A percentile compares a stretch with the other conserved stretches of the same genome.
phyloP scores from a whole-genome alignment of 2,797 vertebrate species.

The Salarias fasciatus region DNA sequence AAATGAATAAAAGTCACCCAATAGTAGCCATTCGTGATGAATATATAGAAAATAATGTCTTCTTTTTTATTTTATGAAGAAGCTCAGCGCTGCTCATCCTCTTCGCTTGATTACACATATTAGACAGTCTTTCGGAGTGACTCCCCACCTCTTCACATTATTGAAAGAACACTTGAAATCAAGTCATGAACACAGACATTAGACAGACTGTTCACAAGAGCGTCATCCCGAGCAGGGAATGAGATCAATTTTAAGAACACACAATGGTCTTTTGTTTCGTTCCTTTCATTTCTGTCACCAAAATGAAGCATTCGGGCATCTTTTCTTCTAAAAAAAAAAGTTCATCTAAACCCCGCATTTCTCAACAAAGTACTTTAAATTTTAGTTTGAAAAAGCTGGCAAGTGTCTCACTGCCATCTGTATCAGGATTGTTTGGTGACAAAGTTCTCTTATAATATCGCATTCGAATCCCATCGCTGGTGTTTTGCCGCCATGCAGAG shows the following conservation, averaged over 20 bases:
- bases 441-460: neutral
- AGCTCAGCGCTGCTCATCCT: neutral
- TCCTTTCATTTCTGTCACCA: slow-evolving; percentile 12
- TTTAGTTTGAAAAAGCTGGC: neutral
- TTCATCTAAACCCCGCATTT: too few relatives aligned
- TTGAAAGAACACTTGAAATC: slow-evolving; percentile 14
- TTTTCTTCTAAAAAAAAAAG: slow-evolving; percentile 4
- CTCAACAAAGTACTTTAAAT: slow-evolving; percentile 4
- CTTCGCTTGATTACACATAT: neutral
- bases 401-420: neutral
- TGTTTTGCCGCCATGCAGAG: too few relatives aligned
- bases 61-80: too few relatives aligned
- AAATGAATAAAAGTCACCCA: too few relatives aligned
- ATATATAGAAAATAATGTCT: too few relatives aligned
- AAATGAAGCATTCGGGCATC: neutral
- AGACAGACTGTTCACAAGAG: slow-evolving; percentile 12
- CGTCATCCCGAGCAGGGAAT: slow-evolving; percentile 16
- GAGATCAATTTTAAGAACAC: neutral
- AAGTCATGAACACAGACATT: slow-evolving; percentile 18
- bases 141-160: neutral
- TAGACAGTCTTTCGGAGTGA: neutral
- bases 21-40: too few relatives aligned
- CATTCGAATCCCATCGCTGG: neutral
- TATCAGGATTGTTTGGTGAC: too few relatives aligned
- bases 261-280: slow-evolving; percentile 10